Percentiles rank a stretch among this genome's conserved stretches.
Evolutionary conservation across 30 jellyfish, hydroid and myxozoan genomes (phyloP).

Genomic region (Sanderia malayensis): DNA sequence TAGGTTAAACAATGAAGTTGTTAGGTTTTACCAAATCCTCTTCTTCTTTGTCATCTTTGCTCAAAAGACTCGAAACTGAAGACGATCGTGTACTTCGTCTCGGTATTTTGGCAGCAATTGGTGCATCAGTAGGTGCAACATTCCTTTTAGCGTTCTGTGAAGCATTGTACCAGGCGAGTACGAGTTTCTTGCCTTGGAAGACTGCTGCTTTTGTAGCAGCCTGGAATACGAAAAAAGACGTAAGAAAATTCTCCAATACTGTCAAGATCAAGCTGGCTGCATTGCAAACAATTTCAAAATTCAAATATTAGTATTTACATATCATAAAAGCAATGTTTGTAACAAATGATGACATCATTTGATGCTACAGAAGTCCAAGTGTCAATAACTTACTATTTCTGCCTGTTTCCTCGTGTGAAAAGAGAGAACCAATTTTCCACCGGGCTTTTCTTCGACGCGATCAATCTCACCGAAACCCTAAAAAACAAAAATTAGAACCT

Average conservation of each 20-base stretch:
- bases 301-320: too few relatives aligned
- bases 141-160: constrained; percentile 40
- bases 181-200: constrained; percentile 77
- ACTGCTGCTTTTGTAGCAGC: constrained; percentile 83
- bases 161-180: constrained; percentile 90
- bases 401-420: constrained; percentile 94
- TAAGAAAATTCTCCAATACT: too few relatives aligned
- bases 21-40: constrained; percentile 57
- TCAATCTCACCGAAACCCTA: constrained; percentile 81
- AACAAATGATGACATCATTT: too few relatives aligned
- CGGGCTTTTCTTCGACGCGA: constrained; percentile 85
- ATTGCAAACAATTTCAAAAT: too few relatives aligned
- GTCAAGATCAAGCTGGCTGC: too few relatives aligned
- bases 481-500: constrained; percentile 1
- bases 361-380: too few relatives aligned
- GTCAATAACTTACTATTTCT: constrained; percentile 81
- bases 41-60: constrained; percentile 63
- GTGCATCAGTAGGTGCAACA: constrained; percentile 19
- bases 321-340: too few relatives aligned
- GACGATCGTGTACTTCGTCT: constrained; percentile 72
- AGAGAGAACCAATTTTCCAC: constrained; percentile 85
- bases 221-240: constrained; percentile 12
- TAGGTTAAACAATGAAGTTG: neutral
- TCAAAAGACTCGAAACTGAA: constrained; percentile 64
- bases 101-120: constrained; percentile 63